Evolutionary conservation across 1,140 invertebrate species (phyloP).

Genomic region (Idris sp.): DNA sequence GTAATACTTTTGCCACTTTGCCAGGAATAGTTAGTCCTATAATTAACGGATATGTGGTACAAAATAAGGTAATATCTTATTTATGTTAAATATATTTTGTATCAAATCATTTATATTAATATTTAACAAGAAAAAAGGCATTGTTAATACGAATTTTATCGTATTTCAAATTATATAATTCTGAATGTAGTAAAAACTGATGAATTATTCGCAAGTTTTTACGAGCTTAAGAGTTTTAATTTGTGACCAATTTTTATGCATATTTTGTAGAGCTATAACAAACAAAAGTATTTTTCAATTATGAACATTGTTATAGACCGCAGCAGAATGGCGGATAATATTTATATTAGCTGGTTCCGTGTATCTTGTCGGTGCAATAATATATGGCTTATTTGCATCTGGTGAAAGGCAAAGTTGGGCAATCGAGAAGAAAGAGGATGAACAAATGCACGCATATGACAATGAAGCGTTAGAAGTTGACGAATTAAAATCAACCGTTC

Average conservation of each 20-base stretch:
- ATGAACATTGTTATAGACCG: slow-evolving; percentile 79
- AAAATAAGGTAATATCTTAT: slow-evolving; percentile 80
- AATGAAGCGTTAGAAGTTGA: slow-evolving; percentile 72
- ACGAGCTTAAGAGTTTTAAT: too few relatives aligned
- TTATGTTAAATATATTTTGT: background rate
- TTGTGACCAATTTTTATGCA: background rate
- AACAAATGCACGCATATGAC: slow-evolving; percentile 64
- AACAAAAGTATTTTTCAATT: too few relatives aligned
- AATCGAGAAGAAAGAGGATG: slow-evolving; percentile 72
- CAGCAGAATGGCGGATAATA: slow-evolving; percentile 88
- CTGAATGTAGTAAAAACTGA: too few relatives aligned
- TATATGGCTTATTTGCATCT: slow-evolving; percentile 89
- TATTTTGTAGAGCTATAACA: too few relatives aligned
- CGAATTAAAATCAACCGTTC: slow-evolving; percentile 58
- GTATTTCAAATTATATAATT: too few relatives aligned
- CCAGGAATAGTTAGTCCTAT: slow-evolving; percentile 91
- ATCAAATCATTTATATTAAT: background rate
- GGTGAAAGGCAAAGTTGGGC: slow-evolving; percentile 90
- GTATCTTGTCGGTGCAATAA: slow-evolving; percentile 86
- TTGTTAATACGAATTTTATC: too few relatives aligned
- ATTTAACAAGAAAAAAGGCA: background rate
- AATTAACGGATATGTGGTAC: slow-evolving; percentile 87
- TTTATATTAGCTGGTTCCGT: slow-evolving; percentile 89
- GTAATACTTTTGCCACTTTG: slow-evolving; percentile 92
- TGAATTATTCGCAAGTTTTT: too few relatives aligned